A percentile compares a stretch with the other conserved stretches of the same genome.
phyloP scores from a whole-genome alignment of 2,113 vertebrate species.

The Rostratula benghalensis region DNA sequence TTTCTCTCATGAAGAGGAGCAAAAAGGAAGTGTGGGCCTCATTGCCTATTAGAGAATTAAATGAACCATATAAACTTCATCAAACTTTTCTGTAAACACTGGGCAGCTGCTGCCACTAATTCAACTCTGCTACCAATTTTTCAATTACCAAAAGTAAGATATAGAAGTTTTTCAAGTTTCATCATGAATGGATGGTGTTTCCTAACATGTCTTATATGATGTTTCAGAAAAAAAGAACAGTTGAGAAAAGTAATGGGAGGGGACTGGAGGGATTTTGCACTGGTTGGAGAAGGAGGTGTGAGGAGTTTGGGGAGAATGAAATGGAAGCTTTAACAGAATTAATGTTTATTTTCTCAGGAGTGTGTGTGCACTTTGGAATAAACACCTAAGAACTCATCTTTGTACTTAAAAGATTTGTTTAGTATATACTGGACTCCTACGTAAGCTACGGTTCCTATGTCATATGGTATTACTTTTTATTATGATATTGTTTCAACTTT shows the following conservation, averaged over 20 bases:
- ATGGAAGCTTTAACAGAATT: background rate
- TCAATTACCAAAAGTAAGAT: background rate
- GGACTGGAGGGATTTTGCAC: background rate
- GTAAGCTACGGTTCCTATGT: background rate
- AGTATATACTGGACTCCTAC: background rate
- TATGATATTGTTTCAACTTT: background rate
- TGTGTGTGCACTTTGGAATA: background rate
- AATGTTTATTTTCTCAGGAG: background rate
- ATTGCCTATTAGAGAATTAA: background rate
- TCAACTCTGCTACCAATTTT: background rate
- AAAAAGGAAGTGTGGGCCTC: background rate
- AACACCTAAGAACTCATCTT: background rate
- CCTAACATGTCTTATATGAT: background rate
- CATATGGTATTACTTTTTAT: background rate
- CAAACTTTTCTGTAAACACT: background rate
- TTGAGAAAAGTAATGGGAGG: background rate
- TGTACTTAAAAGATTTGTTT: background rate
- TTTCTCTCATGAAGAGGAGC: background rate
- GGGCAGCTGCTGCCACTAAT: background rate
- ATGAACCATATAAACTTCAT: background rate
- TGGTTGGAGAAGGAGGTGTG: background rate
- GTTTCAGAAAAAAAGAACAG: background rate
- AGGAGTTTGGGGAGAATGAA: background rate
- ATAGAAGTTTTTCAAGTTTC: background rate
- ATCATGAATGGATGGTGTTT: background rate